phyloP scores from a whole-genome alignment of 2,113 vertebrate genomes.

The Proterorhinus semilunaris region DNA sequence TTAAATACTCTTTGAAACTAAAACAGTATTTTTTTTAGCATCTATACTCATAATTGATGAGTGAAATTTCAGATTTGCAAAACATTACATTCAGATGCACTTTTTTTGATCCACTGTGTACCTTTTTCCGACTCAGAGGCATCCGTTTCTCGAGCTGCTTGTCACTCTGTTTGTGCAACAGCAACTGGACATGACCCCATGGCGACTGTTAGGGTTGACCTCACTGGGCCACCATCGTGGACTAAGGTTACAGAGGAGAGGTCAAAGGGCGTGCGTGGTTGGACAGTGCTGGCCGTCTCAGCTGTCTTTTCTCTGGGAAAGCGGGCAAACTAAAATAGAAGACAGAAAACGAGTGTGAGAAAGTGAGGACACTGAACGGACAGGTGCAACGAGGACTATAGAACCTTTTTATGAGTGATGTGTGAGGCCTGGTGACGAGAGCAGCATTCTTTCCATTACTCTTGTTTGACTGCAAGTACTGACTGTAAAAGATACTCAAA shows the following conservation, averaged over 20 bases:
- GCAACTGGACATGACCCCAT: constrained; percentile 59
- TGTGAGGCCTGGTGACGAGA: neutral
- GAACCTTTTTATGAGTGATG: constrained; percentile 2
- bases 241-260: constrained; percentile 51
- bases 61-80: neutral
- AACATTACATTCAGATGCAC: neutral
- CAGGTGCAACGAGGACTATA: constrained; percentile 19
- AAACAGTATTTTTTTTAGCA: too few species aligned
- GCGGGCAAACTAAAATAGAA: constrained; percentile 34
- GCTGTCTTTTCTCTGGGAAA: constrained; percentile 54
- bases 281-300: constrained; percentile 34
- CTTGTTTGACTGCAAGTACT: neutral
- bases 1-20: neutral
- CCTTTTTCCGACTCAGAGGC: neutral
- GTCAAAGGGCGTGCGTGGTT: constrained; percentile 34
- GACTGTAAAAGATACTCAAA: too few species aligned
- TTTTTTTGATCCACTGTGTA: neutral
- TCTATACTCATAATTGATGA: too few species aligned
- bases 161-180: constrained; percentile 27
- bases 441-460: neutral
- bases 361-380: constrained; percentile 41
- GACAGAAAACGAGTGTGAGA: constrained; percentile 35
- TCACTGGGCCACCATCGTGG: constrained; percentile 46
- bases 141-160: constrained; percentile 33
- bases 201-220: constrained; percentile 44